Conservation (phyloP, 2,113 vertebrate species). For the Hippocampus zosterae region DNA sequence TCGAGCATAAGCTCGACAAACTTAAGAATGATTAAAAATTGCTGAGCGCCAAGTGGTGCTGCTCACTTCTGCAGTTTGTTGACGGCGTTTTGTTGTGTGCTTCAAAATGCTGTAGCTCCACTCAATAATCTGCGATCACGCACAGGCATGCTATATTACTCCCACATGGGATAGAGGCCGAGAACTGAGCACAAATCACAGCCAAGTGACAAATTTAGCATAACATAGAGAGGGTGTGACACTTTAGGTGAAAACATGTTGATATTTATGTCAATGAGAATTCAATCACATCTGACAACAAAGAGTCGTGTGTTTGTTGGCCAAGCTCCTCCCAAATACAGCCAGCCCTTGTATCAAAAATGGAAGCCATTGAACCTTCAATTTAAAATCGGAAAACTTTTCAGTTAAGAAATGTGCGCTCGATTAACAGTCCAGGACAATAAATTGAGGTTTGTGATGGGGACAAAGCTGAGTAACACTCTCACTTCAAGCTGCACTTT, state of each 20-base stretch:
- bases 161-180: constrained; percentile 8
- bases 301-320: not conserved
- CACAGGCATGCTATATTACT: constrained; percentile 7
- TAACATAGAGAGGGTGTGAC: not conserved
- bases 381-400: not conserved
- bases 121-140: constrained; percentile 1
- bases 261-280: not conserved
- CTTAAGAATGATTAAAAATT: constrained; percentile 1
- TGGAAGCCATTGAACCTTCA: not conserved
- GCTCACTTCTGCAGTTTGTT: constrained; percentile 30
- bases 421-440: not conserved
- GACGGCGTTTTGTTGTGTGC: constrained; percentile 30
- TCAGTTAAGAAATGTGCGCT: not conserved
- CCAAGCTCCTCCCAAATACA: not conserved
- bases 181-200: constrained; percentile 8
- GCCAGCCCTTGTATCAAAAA: not conserved
- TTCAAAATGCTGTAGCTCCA: constrained; percentile 22
- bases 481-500: constrained; percentile 1
- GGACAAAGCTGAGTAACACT: not conserved
- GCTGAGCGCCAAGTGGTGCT: constrained; percentile 29
- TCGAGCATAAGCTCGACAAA: constrained; percentile 17
- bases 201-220: not conserved
- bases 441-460: not conserved
- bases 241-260: constrained; percentile 5
- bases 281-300: constrained; percentile 4